Conservation (phyloP, 37 sponge, comb jelly and placozoan genomes). For the Halisarca cf. caerulea region DNA sequence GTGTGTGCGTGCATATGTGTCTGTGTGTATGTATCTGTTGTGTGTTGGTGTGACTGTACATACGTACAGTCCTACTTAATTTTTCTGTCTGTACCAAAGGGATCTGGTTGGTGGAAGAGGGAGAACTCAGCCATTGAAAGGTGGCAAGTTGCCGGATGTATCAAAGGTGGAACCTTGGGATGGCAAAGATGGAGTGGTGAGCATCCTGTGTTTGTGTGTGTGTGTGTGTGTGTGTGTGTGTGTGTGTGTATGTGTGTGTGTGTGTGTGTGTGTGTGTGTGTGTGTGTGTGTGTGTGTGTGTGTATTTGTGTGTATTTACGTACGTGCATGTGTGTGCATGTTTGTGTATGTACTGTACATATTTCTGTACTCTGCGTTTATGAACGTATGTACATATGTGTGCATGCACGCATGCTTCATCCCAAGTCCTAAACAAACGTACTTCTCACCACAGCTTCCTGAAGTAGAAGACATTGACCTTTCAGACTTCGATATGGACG, state of each 20-base stretch:
- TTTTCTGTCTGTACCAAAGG: too few relatives aligned
- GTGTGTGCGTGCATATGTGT: not conserved
- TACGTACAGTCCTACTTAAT: too few relatives aligned
- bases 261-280: not conserved
- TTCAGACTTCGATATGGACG: slow-evolving; percentile 87
- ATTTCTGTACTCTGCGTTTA: too few relatives aligned
- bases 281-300: too few relatives aligned
- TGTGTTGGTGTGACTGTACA: too few relatives aligned
- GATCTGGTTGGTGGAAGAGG: slow-evolving; percentile 67
- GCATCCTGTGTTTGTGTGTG: not conserved
- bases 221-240: not conserved
- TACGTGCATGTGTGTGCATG: too few relatives aligned
- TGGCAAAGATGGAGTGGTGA: slow-evolving; percentile 96
- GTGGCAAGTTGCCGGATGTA: slow-evolving; percentile 63
- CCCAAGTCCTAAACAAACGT: too few relatives aligned
- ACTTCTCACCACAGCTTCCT: slow-evolving; percentile 84
- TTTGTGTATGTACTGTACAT: too few relatives aligned
- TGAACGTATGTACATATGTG: too few relatives aligned
- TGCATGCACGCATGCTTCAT: too few relatives aligned
- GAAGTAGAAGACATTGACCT: slow-evolving; percentile 87
- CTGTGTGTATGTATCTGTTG: slow-evolving; percentile 1
- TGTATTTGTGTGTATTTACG: too few relatives aligned
- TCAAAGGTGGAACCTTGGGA: slow-evolving; percentile 85
- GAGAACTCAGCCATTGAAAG: slow-evolving; percentile 40
- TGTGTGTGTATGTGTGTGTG: not conserved